A percentile compares a stretch with the other conserved stretches of the same genome.
phyloP scores from a whole-genome alignment of 2,888 invertebrate genomes.

The Tetragnatha montana region DNA sequence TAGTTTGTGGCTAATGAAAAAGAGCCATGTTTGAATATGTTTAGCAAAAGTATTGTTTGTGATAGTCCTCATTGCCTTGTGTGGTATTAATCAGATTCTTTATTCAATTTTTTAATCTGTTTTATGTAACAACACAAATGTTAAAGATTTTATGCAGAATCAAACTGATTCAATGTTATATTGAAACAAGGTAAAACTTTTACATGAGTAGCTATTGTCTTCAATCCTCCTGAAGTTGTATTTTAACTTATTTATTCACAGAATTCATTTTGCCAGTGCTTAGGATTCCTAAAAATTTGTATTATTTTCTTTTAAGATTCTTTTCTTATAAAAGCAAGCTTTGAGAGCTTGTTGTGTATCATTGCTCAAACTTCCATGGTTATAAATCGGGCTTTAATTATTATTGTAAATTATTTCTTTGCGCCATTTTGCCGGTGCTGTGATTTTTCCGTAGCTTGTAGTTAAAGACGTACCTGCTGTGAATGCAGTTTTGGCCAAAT shows the following conservation, averaged over 20 bases:
- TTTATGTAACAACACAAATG: no score
- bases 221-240: background rate
- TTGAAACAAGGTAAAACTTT: no score
- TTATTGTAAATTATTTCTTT: background rate
- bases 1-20: no score
- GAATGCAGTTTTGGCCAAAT: background rate
- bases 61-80: no score
- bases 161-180: no score
- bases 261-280: background rate
- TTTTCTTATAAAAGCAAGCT: background rate
- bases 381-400: background rate
- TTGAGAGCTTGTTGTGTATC: background rate
- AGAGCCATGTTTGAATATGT: no score
- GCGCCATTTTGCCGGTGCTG: slow-evolving; percentile 8
- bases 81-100: no score
- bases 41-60: no score
- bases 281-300: background rate
- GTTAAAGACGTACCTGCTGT: background rate
- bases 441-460: slow-evolving; percentile 7
- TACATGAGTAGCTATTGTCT: no score
- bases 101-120: no score
- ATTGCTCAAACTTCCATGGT: slow-evolving; percentile 20
- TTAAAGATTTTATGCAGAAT: no score
- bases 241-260: slow-evolving; percentile 1
- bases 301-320: background rate